A percentile compares a stretch with the other conserved stretches of the same genome.
Conservation (phyloP, 2,113 vertebrate species). For the Syngnathus floridae region DNA sequence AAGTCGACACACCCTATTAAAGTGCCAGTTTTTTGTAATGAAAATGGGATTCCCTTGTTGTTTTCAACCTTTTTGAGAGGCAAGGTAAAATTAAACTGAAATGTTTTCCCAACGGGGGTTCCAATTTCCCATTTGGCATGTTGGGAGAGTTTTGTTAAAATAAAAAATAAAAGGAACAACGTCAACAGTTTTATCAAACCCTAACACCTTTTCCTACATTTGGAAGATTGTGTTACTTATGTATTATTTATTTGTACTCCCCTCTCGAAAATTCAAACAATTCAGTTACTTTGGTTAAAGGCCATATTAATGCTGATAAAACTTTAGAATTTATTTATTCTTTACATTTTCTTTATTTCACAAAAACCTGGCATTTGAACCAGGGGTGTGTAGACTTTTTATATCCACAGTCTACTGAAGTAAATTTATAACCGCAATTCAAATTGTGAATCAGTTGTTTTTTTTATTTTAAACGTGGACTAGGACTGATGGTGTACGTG, state of each 20-base stretch:
- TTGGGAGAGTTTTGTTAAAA: no score
- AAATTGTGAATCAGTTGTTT: neutral
- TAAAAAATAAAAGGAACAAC: neutral
- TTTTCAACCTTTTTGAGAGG: no score
- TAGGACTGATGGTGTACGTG: neutral
- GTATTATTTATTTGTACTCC: neutral
- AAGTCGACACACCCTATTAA: no score
- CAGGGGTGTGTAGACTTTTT: neutral
- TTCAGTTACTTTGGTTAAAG: neutral
- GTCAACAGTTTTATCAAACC: neutral
- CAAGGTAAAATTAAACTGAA: no score
- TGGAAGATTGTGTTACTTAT: neutral
- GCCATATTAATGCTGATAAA: neutral
- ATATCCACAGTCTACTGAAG: neutral
- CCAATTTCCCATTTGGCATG: no score
- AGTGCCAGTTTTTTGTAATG: no score
- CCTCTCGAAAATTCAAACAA: neutral
- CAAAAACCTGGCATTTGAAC: neutral
- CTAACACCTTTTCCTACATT: neutral
- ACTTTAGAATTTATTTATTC: neutral
- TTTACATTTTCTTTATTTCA: neutral
- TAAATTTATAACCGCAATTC: neutral
- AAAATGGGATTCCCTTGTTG: no score
- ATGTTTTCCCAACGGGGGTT: no score
- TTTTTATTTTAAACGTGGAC: neutral